These are phyloP conservation scores for Sylvilagus floridanus DNA, from an alignment of 2,797 vertebrate genomes.

Conservation along the genomic window DNA sequence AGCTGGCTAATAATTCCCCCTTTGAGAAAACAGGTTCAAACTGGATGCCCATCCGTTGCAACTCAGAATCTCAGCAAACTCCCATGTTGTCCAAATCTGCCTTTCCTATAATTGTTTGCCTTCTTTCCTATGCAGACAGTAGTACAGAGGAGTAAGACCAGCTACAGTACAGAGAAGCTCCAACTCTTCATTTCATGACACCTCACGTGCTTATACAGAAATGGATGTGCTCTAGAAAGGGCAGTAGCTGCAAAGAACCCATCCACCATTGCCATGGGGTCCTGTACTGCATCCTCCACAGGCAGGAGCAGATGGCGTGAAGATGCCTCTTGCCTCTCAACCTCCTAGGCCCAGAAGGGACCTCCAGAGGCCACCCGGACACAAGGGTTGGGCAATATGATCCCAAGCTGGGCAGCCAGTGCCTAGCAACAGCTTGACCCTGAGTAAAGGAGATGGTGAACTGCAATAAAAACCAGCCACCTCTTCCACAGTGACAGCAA, in stretches of 20 bases:
- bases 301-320: not conserved
- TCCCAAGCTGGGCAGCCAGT: not conserved
- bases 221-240: not conserved
- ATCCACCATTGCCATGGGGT: not conserved
- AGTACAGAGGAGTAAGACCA: not conserved
- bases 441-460: not conserved
- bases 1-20: not conserved
- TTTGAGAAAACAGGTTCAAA: conserved; percentile 38
- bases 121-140: not conserved
- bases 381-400: not conserved
- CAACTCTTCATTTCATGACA: not conserved
- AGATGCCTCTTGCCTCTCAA: not conserved
- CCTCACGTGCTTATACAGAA: not conserved
- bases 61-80: conserved; percentile 9
- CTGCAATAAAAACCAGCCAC: not conserved
- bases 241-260: too few species aligned
- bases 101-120: not conserved
- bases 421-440: not conserved
- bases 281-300: not conserved
- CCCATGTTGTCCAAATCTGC: not conserved
- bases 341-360: not conserved
- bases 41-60: not conserved
- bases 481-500: not conserved
- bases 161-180: not conserved
- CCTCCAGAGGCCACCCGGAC: not conserved